These are phyloP conservation scores for Miltochrista miniata DNA, from an alignment of 2,888 invertebrate species.

Conservation along the genomic window DNA sequence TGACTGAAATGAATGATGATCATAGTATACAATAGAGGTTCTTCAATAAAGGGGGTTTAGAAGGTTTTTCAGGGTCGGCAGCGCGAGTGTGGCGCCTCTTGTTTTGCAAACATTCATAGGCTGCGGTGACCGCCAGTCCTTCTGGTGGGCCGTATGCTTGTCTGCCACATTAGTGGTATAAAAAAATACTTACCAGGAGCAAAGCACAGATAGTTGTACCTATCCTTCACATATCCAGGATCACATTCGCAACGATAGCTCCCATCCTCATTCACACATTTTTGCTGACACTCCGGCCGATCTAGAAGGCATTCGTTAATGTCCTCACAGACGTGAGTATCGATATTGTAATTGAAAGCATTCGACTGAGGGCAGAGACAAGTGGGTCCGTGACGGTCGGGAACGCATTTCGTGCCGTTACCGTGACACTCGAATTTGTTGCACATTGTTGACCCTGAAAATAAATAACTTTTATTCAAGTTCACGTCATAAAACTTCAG, in stretches of 20 bases:
- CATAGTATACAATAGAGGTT: too few relatives aligned
- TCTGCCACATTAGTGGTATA: too few relatives aligned
- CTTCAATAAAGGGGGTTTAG: too few relatives aligned
- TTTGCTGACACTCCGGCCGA: conserved; percentile 87
- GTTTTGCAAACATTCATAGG: too few relatives aligned
- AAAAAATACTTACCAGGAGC: conserved; percentile 51
- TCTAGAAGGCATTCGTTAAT: conserved; percentile 85
- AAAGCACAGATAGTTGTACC: conserved; percentile 52
- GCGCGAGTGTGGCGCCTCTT: too few relatives aligned
- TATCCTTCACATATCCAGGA: conserved; percentile 53
- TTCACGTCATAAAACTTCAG: too few relatives aligned
- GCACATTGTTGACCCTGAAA: conserved; percentile 67
- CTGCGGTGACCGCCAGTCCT: too few relatives aligned
- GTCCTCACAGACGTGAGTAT: conserved; percentile 74
- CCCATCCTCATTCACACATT: conserved; percentile 84
- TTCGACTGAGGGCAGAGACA: conserved; percentile 82
- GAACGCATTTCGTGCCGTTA: conserved; percentile 47
- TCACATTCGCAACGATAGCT: conserved; percentile 86
- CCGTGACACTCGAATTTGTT: conserved; percentile 47
- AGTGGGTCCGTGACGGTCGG: conserved; percentile 55
- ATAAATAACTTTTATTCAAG: background rate
- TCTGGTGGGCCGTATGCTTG: too few relatives aligned
- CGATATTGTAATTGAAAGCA: conserved; percentile 58
- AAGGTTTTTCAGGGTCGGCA: too few relatives aligned
- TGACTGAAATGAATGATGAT: too few relatives aligned